phyloP scores from a whole-genome alignment of 2,113 vertebrate species.

The Burhinus oedicnemus region DNA sequence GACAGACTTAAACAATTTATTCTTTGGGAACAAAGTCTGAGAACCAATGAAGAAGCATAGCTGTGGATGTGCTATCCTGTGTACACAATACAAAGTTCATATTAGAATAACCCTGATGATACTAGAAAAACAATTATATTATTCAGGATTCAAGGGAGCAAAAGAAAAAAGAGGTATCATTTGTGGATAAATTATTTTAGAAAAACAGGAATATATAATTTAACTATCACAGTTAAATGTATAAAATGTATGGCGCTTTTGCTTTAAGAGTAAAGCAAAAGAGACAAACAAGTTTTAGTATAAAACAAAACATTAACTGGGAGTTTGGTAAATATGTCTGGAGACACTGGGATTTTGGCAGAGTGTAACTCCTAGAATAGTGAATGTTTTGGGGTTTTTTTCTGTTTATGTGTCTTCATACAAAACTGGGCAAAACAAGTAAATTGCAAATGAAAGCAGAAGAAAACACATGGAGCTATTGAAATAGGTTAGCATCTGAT shows the following conservation, averaged over 20 bases:
- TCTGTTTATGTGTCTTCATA: not conserved
- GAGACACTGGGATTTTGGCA: constrained; percentile 41
- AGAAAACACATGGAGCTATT: not conserved
- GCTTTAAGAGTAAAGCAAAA: not conserved
- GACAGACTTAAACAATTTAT: not conserved
- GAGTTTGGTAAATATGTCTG: constrained; percentile 18
- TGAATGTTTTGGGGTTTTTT: not conserved
- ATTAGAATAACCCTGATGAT: not conserved
- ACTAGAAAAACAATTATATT: not conserved
- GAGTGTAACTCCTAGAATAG: constrained; percentile 2
- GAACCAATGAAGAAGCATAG: not conserved
- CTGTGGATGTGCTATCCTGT: not conserved
- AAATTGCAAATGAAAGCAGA: constrained; percentile 14
- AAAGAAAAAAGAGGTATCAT: not conserved
- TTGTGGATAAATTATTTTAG: not conserved
- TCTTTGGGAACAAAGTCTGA: not conserved
- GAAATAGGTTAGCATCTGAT: not conserved
- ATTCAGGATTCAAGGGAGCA: not conserved
- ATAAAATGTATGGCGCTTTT: not conserved
- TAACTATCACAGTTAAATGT: not conserved
- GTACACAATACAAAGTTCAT: not conserved
- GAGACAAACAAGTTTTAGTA: not conserved
- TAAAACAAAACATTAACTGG: not conserved
- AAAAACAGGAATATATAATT: not conserved
- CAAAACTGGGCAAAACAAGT: constrained; percentile 12